These are phyloP conservation scores for Aromia moschata DNA, from an alignment of 2,888 invertebrate genomes.

Conservation along the genomic window DNA sequence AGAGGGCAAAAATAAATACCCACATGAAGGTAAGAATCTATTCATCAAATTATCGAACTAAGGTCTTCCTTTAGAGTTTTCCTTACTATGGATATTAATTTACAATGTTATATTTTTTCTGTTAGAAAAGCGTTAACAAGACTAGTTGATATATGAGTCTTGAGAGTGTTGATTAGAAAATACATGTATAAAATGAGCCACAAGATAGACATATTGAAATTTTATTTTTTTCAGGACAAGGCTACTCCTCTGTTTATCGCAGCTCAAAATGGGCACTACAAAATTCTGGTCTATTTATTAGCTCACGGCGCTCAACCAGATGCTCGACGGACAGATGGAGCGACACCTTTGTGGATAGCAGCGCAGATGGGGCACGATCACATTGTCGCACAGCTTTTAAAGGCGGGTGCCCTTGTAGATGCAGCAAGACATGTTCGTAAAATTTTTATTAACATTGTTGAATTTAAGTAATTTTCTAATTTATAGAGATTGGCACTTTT, in stretches of 20 bases:
- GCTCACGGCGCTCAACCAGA: slow-evolving; percentile 79
- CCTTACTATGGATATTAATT: too few relatives aligned
- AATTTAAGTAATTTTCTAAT: too few relatives aligned
- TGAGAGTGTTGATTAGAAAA: too few relatives aligned
- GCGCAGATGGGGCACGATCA: slow-evolving; percentile 93
- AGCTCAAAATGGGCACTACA: slow-evolving; percentile 91
- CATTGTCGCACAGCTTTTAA: slow-evolving; percentile 80
- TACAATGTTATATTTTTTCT: too few relatives aligned
- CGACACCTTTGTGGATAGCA: slow-evolving; percentile 93
- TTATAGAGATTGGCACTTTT: too few relatives aligned
- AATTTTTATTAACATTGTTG: too few relatives aligned
- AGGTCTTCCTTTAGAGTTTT: too few relatives aligned
- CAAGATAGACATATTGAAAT: too few relatives aligned
- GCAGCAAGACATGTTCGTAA: slow-evolving; percentile 76
- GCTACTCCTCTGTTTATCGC: slow-evolving; percentile 93
- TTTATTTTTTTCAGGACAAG: slow-evolving; percentile 76
- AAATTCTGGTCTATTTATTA: slow-evolving; percentile 78
- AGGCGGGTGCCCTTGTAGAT: slow-evolving; percentile 83
- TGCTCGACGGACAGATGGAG: slow-evolving; percentile 81
- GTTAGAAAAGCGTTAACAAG: too few relatives aligned
- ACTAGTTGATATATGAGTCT: too few relatives aligned
- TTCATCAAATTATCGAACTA: too few relatives aligned
- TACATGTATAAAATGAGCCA: too few relatives aligned
- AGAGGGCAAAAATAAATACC: slow-evolving; percentile 84
- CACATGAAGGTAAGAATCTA: slow-evolving; percentile 83